Percentiles rank a stretch among this genome's conserved stretches.
phyloP scores from a whole-genome alignment of 2,888 invertebrate species.

The Leptopilina myrica region DNA sequence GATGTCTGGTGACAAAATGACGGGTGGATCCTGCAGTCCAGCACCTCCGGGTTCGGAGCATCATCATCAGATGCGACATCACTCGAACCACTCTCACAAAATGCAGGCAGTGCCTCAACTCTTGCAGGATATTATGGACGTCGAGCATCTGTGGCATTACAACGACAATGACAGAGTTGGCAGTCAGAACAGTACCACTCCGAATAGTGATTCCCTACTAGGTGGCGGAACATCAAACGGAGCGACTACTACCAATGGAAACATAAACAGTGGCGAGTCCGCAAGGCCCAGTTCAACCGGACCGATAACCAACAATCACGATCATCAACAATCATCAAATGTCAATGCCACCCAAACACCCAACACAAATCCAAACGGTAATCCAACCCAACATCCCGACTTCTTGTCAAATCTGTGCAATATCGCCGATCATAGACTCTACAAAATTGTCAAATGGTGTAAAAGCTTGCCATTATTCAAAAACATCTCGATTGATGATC shows the following conservation, averaged over 20 bases:
- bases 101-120: slow-evolving; percentile 73
- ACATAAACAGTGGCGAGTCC: slow-evolving; percentile 52
- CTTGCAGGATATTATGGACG: slow-evolving; percentile 94
- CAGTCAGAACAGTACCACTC: slow-evolving; percentile 71
- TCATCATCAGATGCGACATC: slow-evolving; percentile 72
- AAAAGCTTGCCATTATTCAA: slow-evolving; percentile 97
- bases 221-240: slow-evolving; percentile 38
- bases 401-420: slow-evolving; percentile 93
- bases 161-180: slow-evolving; percentile 87
- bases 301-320: slow-evolving; percentile 56
- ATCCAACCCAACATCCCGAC: slow-evolving; percentile 81
- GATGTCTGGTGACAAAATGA: slow-evolving; percentile 76
- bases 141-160: slow-evolving; percentile 96
- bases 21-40: slow-evolving; percentile 70
- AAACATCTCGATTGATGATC: slow-evolving; percentile 98
- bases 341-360: slow-evolving; percentile 36
- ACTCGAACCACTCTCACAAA: slow-evolving; percentile 73
- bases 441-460: slow-evolving; percentile 99
- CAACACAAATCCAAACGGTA: slow-evolving; percentile 61
- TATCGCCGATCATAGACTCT: slow-evolving; percentile 95
- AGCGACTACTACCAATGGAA: slow-evolving; percentile 51
- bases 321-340: slow-evolving; percentile 57
- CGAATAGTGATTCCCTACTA: slow-evolving; percentile 41
- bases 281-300: slow-evolving; percentile 60
- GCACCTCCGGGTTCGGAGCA: slow-evolving; percentile 72